phyloP scores from a whole-genome alignment of 2,888 invertebrate species.

The Aethes cnicana region DNA sequence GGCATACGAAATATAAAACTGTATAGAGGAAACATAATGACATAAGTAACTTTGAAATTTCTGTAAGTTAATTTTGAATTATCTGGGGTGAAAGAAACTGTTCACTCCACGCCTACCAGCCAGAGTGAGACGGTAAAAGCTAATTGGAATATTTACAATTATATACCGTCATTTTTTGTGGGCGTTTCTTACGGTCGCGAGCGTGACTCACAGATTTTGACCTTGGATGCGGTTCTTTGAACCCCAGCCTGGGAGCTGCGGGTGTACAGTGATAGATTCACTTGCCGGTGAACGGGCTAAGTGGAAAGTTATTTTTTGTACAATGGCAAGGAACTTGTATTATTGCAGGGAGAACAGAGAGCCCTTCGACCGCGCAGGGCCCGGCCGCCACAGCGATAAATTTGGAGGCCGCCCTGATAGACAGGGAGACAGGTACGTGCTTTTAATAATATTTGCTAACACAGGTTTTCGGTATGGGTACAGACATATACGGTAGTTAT shows the following conservation, averaged over 20 bases:
- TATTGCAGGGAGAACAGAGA: slow-evolving; percentile 64
- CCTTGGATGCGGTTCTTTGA: slow-evolving; percentile 71
- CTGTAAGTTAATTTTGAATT: too few relatives aligned
- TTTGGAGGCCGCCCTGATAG: slow-evolving; percentile 53
- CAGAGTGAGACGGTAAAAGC: slow-evolving; percentile 16
- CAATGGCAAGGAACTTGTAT: slow-evolving; percentile 36
- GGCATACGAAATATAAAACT: too few relatives aligned
- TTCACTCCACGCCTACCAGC: too few relatives aligned
- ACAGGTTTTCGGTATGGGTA: too few relatives aligned
- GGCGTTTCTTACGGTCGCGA: slow-evolving; percentile 44
- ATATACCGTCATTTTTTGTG: slow-evolving; percentile 33
- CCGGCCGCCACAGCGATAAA: slow-evolving; percentile 70
- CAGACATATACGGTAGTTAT: too few relatives aligned
- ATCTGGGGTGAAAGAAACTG: not conserved
- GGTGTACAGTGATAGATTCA: slow-evolving; percentile 6
- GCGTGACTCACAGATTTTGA: slow-evolving; percentile 62
- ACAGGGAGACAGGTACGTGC: slow-evolving; percentile 53
- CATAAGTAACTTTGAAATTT: too few relatives aligned
- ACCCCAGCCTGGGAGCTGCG: slow-evolving; percentile 47
- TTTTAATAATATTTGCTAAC: too few relatives aligned
- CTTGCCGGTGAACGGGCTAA: slow-evolving; percentile 1
- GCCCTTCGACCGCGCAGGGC: slow-evolving; percentile 65
- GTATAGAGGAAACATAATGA: too few relatives aligned
- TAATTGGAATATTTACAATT: slow-evolving; percentile 34
- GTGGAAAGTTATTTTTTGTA: slow-evolving; percentile 31